These are phyloP conservation scores for Malurus splendens DNA, from an alignment of 2,797 vertebrate species.

Conservation along the genomic window DNA sequence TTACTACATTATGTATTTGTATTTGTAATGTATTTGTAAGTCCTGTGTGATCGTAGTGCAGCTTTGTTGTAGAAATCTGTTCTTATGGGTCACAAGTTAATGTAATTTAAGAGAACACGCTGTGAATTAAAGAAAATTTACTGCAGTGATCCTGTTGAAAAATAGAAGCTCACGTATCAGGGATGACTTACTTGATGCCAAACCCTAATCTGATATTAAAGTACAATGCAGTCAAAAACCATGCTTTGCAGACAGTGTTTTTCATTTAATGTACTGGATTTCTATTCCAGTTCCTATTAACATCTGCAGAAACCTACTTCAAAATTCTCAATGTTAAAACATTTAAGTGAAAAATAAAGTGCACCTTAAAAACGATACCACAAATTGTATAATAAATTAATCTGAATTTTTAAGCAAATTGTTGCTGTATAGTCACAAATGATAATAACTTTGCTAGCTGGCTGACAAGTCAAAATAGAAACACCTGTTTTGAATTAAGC, in stretches of 20 bases:
- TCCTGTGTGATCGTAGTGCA: neutral
- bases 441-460: neutral
- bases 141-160: neutral
- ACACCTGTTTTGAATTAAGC: neutral
- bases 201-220: neutral
- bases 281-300: neutral
- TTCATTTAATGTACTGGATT: neutral
- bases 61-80: neutral
- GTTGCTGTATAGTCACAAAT: neutral
- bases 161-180: neutral
- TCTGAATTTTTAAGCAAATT: neutral
- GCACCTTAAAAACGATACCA: neutral
- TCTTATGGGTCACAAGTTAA: neutral
- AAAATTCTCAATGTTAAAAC: neutral
- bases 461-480: neutral
- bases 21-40: neutral
- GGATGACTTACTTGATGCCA: neutral
- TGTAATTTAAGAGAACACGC: neutral
- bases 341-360: neutral
- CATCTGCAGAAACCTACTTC: neutral
- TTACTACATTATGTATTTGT: neutral
- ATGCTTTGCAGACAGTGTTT: neutral
- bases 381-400: neutral
- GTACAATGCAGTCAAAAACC: neutral
- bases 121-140: neutral